These are phyloP conservation scores for Crotalus tigris DNA, from an alignment of 2,113 vertebrate species.

Conservation along the genomic window DNA sequence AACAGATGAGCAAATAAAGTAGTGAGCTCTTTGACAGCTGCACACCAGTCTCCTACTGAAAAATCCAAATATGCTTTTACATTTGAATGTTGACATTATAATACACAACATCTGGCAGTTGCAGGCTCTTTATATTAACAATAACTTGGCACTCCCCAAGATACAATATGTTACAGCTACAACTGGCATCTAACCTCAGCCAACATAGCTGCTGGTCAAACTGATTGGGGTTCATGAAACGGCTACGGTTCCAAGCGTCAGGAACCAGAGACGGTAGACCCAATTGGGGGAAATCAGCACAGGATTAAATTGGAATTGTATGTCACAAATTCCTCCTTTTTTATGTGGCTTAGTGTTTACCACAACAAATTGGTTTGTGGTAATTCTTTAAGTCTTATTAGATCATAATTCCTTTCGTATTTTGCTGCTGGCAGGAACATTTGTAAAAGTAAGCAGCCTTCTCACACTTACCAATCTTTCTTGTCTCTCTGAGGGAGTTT, in stretches of 20 bases:
- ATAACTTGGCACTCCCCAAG: neutral
- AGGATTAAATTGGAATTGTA: neutral
- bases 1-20: neutral
- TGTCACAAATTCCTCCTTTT: too few relatives aligned
- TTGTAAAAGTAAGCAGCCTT: neutral
- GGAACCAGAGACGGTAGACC: neutral
- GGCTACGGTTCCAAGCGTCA: neutral
- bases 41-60: neutral
- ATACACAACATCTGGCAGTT: neutral
- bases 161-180: neutral
- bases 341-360: neutral
- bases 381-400: neutral
- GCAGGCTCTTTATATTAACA: neutral
- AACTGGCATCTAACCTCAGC: neutral
- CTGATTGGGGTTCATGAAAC: neutral
- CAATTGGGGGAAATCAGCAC: neutral
- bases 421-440: neutral
- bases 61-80: neutral
- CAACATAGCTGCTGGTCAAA: neutral
- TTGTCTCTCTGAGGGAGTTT: neutral
- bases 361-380: neutral
- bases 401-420: neutral
- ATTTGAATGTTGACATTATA: neutral
- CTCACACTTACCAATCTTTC: neutral
- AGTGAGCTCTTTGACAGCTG: neutral